phyloP scores from a whole-genome alignment of 2,797 vertebrate genomes.

The Salmo trutta region DNA sequence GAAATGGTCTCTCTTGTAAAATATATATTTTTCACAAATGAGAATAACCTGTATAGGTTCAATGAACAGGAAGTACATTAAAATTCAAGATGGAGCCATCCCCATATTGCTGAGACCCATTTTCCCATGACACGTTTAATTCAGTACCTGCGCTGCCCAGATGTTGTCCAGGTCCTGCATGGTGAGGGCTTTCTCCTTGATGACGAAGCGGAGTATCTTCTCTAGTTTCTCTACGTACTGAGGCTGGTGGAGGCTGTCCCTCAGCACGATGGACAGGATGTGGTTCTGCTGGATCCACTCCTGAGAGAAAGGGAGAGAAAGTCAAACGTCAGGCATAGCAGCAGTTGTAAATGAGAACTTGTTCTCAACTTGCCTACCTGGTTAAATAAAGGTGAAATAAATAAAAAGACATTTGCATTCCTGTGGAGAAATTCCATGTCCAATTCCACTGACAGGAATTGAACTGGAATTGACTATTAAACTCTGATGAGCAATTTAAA shows the following conservation, averaged over 20 bases:
- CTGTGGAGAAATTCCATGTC: too few relatives aligned
- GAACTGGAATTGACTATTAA: too few relatives aligned
- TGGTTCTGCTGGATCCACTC: conserved; percentile 93
- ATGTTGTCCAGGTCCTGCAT: conserved; percentile 90
- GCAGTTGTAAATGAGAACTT: too few relatives aligned
- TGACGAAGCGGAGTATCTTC: conserved; percentile 90
- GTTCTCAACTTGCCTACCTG: too few relatives aligned
- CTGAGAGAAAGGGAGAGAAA: conserved; percentile 50
- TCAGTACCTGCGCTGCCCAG: conserved; percentile 87
- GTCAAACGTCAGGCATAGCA: background rate
- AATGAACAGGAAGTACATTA: background rate
- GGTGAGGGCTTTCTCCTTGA: conserved; percentile 90
- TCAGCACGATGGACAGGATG: conserved; percentile 87
- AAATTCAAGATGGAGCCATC: background rate
- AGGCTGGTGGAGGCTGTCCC: conserved; percentile 89
- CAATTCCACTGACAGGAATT: too few relatives aligned
- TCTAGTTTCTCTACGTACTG: conserved; percentile 91
- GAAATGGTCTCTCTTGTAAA: background rate
- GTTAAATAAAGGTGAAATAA: too few relatives aligned
- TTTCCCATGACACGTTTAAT: background rate
- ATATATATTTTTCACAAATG: background rate
- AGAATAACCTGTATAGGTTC: background rate
- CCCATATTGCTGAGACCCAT: background rate
- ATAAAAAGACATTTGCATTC: background rate
- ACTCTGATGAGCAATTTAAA: too few relatives aligned